Evolutionary conservation across 2,113 vertebrate species (phyloP).

Genomic region (Ailurus styani): DNA sequence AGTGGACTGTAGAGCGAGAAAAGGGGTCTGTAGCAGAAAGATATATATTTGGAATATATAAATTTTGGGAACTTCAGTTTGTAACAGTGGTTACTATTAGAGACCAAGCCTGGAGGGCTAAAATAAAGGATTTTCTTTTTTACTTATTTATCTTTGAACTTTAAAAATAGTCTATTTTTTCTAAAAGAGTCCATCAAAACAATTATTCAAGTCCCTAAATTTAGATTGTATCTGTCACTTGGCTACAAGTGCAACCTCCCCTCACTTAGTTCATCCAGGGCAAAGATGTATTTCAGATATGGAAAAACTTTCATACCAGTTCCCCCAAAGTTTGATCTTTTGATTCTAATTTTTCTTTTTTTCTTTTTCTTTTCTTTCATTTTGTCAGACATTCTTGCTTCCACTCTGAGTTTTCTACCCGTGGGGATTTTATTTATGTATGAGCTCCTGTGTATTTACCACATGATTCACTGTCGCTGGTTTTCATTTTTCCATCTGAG

Average conservation of each 20-base stretch:
- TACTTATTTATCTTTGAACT: not conserved
- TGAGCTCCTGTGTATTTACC: not conserved
- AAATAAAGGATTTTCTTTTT: not conserved
- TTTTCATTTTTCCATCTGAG: slow-evolving; percentile 71
- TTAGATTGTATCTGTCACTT: not conserved
- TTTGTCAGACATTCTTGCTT: not conserved
- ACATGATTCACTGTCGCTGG: slow-evolving; percentile 33
- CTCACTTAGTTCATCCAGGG: not conserved
- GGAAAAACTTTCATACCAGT: not conserved
- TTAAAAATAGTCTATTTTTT: not conserved
- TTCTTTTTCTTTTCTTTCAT: not conserved
- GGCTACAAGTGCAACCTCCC: not conserved
- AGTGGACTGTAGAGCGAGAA: not conserved
- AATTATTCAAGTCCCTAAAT: not conserved
- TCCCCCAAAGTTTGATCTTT: not conserved
- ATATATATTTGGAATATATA: not conserved
- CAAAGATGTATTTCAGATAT: not conserved
- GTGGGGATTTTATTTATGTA: not conserved
- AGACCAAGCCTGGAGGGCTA: not conserved
- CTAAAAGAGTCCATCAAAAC: not conserved
- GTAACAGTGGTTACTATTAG: not conserved
- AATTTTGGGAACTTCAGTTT: not conserved
- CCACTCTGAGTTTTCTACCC: not conserved
- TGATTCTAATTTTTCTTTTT: not conserved
- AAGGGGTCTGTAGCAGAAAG: not conserved